Base-by-base conservation (phyloP, 2,797 vertebrate genomes). In the Pseudochirops cupreus region DNA sequence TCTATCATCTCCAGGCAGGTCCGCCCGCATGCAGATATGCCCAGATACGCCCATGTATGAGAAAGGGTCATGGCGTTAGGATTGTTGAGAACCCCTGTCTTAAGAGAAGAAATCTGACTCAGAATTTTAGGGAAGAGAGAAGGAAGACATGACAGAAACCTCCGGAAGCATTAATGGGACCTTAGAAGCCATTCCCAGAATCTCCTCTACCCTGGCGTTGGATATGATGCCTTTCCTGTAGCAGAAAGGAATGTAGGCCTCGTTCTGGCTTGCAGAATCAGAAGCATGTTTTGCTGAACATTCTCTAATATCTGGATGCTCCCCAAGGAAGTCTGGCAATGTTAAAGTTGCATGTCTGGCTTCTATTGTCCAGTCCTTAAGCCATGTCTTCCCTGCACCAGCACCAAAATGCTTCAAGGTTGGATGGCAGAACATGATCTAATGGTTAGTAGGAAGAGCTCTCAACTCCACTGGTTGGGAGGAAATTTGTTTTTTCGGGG, bases 391-490 rank as follows among this genome's bases (percentile, higher is more conserved):
- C 52, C 59, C 91, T 21, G 2, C 52, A 92, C 56, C 87, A 90
- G 91, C 82, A 67, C 55, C 62, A 94, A 92, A 87, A 9, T 29
- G 52, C 59, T 82, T 24, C 91, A 90, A 39, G n/a, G 16, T 67
- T n/a, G 74, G 21, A 82, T 2, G 10, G 39, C 33, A 74, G 62
- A 14, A 93, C 91, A 59, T 46, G 57, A 92, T 91, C 56, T 90
- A 74, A 94, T 96, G 97, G 93, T 94, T 95, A 91, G 89, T 33
- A 92, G 91, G 56, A 95, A 95, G 92, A 93, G 53, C 54, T 92
- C 93, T 94, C 95, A 96, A 92, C 56, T 97, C 90, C 55, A 33
- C 91, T 58, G 94, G 94, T 16, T 93, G 55, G 52, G 21, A 53
- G 92, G 52, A 90, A 46, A 39, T 11, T 29, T 56, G n/a, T 90